A percentile compares a stretch with the other conserved stretches of the same genome.
phyloP scores from a whole-genome alignment of 2,113 vertebrate species.

The Pionites leucogaster region DNA sequence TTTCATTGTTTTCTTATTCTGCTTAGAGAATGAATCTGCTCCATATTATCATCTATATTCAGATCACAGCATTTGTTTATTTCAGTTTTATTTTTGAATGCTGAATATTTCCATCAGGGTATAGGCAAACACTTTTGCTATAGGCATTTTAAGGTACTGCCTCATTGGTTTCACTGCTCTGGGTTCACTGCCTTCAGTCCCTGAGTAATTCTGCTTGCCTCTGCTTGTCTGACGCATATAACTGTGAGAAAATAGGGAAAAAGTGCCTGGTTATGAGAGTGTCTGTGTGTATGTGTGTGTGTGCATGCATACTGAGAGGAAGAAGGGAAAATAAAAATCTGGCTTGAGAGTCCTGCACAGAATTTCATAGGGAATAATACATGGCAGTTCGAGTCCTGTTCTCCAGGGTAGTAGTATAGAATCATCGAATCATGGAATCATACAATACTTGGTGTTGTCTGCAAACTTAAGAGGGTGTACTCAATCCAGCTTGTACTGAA shows the following conservation, averaged over 20 bases:
- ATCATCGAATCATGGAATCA: background rate
- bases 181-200: background rate
- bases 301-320: background rate
- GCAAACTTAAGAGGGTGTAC: background rate
- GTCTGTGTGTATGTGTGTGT: background rate
- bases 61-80: background rate
- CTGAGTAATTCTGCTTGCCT: background rate
- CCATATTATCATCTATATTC: background rate
- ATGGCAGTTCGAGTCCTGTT: background rate
- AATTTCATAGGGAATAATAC: background rate
- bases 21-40: background rate
- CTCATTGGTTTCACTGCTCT: background rate
- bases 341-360: background rate
- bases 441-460: background rate
- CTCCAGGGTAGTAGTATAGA: background rate
- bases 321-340: background rate
- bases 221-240: background rate
- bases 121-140: background rate
- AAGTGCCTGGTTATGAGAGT: background rate
- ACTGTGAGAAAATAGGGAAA: background rate
- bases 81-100: background rate
- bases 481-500: background rate
- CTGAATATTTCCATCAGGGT: background rate
- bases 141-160: background rate
- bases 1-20: conserved; percentile 3